Evolutionary conservation across 1,140 invertebrate genomes (phyloP), one percentile per base, ranked within the genome.

Genomic region (Oreohelix idahoensis): DNA sequence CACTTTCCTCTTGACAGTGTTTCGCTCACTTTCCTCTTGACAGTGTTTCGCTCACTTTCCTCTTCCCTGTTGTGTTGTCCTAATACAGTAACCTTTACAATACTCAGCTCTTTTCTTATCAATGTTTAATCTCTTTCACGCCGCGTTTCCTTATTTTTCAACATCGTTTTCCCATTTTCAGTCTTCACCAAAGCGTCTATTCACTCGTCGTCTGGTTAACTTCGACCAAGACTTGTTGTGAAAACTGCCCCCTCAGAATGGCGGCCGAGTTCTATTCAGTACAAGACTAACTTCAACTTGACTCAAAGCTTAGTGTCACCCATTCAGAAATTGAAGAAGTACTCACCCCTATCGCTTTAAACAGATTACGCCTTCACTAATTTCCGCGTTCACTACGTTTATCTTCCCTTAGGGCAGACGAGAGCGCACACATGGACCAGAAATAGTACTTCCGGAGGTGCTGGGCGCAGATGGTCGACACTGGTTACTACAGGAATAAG

Each of bases 381-480:
- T 66, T 66, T 66, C 63, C 63, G 63, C 29, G 63, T 5, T 29
- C n/a, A 35, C 63, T 29, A 11, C 5, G 63, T 32, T 66, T 66
- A 66, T 66, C 63, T 66, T 32, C 63, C 63, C 63, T 66, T 66
- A 66, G 63, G 63, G 63, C 63, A 32, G 63, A 66, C n/a, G 63
- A 29, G 63, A 66, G 63, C 63, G 63, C n/a, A 35, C 63, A 35
- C 63, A 32, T 35, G 5, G 63, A 32, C 63, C 17, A 66, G 63
- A 66, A 66, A 66, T 66, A 66, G 63, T 66, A 66, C 63, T 66
- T 66, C 63, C 63, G 63, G 63, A 8, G n/a, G 2, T 2, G 17
- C 8, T 8, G 63, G 20, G 29, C 63, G 63, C 63, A 66, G 63
- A 29, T 66, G 63, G 63, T 35, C 29, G 29, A 66, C 63, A 23